A percentile compares a stretch with the other conserved stretches of the same genome.
These are phyloP conservation scores for Stegodyphus mimosarum DNA, from an alignment of 1,140 invertebrate genomes.

Conservation along the genomic window DNA sequence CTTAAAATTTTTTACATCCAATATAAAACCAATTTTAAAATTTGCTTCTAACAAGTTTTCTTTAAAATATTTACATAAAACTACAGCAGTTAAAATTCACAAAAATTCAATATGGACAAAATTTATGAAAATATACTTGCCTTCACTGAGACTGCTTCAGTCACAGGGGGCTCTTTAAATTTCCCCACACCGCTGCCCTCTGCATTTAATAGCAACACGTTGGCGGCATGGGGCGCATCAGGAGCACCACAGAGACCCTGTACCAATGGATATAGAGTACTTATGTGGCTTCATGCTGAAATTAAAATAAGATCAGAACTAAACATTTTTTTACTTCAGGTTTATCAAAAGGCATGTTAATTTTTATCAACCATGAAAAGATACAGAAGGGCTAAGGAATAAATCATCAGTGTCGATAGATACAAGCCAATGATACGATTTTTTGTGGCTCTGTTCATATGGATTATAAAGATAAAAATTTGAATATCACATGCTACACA, in stretches of 20 bases:
- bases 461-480: too few species aligned
- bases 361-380: neutral
- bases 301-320: constrained; percentile 13
- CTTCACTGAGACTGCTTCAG: constrained; percentile 62
- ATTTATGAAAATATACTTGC: constrained; percentile 62
- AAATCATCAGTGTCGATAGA: too few species aligned
- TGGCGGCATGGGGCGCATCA: constrained; percentile 88
- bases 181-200: constrained; percentile 85
- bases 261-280: constrained; percentile 91
- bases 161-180: constrained; percentile 80
- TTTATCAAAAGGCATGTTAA: neutral
- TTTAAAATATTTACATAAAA: too few species aligned
- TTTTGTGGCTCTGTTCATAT: too few species aligned
- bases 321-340: neutral
- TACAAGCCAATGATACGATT: too few species aligned
- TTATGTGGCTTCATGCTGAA: constrained; percentile 69
- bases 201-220: constrained; percentile 75
- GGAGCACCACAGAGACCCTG: constrained; percentile 98
- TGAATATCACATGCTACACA: too few species aligned
- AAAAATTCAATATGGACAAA: too few species aligned
- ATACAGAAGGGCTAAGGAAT: too few species aligned
- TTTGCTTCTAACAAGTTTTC: too few species aligned
- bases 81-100: too few species aligned
- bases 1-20: too few species aligned
- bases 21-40: too few species aligned